Base-by-base conservation (phyloP, 2,888 invertebrate species). In the Ceraclea dissimilis region DNA sequence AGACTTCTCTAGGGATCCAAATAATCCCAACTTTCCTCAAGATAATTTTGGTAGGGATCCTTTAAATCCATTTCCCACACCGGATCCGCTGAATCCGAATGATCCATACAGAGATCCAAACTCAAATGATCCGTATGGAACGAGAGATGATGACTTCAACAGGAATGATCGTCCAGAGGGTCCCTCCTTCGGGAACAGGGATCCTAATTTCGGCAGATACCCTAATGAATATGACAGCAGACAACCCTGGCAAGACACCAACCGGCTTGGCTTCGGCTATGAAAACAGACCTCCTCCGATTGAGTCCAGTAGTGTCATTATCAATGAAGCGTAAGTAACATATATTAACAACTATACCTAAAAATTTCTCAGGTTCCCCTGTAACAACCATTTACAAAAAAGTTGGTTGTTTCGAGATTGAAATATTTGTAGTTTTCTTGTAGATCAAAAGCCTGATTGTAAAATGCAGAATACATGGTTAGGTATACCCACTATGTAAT, bases 301-400 rank as follows among this genome's bases (percentile, higher is more conserved):
- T 49, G 77, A 77, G 56, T 70, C 74, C 63, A 76, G 76, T 22
- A 79, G 73, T 66, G 70, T 79, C 47, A 78, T 79, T 43, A 78
- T 79, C 46, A 76, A 75, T 69, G 79, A 79, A 67, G 79, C 79
- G 79, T 79, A 68, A 79, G 79, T 75, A 26, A 39, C 2, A 31
- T 31, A 31, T 11, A 8, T 31, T 31, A 31, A 31, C 8, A 31
- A 31, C 31, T 31, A 31, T 31, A 8, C n/a, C n/a, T n/a, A n/a
- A n/a, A n/a, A n/a, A n/a, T n/a, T n/a, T n/a, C n/a, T n/a, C n/a
- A n/a, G n/a, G n/a, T n/a, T n/a, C n/a, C n/a, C n/a, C n/a, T n/a
- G n/a, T n/a, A n/a, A n/a, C n/a, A n/a, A n/a, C n/a, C n/a, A n/a
- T n/a, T n/a, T n/a, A n/a, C n/a, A n/a, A n/a, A n/a, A n/a, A n/a